phyloP scores from a whole-genome alignment of 2,113 vertebrate species.

The Chionis minor region DNA sequence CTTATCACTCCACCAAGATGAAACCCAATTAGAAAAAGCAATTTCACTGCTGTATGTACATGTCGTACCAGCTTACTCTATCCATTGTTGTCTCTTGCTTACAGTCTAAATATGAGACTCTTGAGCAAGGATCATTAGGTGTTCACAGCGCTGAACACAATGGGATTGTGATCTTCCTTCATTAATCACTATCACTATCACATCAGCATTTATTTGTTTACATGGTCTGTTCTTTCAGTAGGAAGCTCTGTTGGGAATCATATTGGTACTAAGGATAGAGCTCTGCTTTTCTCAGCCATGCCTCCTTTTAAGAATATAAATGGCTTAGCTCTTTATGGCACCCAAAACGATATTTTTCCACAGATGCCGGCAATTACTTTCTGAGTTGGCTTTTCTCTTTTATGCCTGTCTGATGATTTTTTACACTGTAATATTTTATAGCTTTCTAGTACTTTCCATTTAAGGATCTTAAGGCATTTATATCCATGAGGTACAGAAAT shows the following conservation, averaged over 20 bases:
- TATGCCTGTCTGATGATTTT: not conserved
- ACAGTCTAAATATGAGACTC: not conserved
- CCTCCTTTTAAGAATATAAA: not conserved
- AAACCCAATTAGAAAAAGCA: not conserved
- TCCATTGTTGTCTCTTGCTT: not conserved
- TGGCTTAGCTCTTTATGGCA: not conserved
- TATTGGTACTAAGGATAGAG: not conserved
- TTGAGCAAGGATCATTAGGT: not conserved
- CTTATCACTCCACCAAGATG: not conserved
- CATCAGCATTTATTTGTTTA: conserved; percentile 1
- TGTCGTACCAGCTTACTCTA: not conserved
- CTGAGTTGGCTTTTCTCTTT: not conserved
- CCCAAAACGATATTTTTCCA: not conserved
- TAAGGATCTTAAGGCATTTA: not conserved
- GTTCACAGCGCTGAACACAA: not conserved
- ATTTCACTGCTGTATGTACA: not conserved
- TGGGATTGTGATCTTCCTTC: not conserved
- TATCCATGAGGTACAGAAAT: not conserved
- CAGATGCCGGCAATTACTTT: not conserved
- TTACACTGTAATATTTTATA: not conserved
- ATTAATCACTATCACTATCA: not conserved
- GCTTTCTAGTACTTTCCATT: not conserved
- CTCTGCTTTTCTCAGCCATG: not conserved
- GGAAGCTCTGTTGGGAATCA: not conserved
- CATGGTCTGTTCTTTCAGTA: not conserved